Percentiles rank a stretch among this genome's conserved stretches.
Conservation (phyloP, 2,888 invertebrate species). For the Anorthoa munda region DNA sequence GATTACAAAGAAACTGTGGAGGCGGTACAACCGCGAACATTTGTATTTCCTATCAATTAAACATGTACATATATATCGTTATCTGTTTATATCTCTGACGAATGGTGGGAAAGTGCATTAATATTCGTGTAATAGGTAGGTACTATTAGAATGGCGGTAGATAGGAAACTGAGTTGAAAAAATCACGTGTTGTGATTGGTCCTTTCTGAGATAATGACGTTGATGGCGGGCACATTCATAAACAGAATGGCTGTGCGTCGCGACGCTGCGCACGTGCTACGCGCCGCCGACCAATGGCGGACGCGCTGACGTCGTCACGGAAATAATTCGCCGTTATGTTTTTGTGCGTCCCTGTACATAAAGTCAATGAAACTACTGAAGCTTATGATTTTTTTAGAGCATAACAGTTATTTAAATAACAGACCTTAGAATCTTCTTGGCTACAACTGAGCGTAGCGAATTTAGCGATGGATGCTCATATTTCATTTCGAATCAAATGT, state of each 20-base stretch:
- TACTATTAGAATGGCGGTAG: conserved; percentile 41
- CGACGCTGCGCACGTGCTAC: conserved; percentile 61
- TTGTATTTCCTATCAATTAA: conserved; percentile 57
- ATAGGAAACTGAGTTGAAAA: conserved; percentile 51
- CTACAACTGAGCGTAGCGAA: not conserved
- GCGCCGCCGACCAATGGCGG: conserved; percentile 68
- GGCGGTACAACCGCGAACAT: conserved; percentile 38
- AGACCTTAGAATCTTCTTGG: not conserved
- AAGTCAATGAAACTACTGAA: conserved; percentile 28
- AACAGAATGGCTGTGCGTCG: conserved; percentile 64
- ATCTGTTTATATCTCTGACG: conserved; percentile 65
- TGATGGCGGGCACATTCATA: conserved; percentile 62
- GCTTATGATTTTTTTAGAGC: conserved; percentile 6
- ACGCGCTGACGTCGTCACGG: conserved; percentile 51
- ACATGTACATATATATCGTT: conserved; percentile 45
- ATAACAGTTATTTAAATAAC: not conserved
- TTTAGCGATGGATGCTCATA: not conserved
- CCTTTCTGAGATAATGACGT: conserved; percentile 67
- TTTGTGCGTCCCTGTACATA: conserved; percentile 17
- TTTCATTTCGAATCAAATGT: not conserved
- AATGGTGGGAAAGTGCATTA: conserved; percentile 55
- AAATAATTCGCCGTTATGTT: conserved; percentile 52
- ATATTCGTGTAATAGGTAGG: conserved; percentile 54
- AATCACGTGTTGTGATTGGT: conserved; percentile 71
- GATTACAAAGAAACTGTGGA: conserved; percentile 46